These are phyloP conservation scores for Azemiops feae DNA, from an alignment of 2,113 vertebrate genomes.

Conservation along the genomic window DNA sequence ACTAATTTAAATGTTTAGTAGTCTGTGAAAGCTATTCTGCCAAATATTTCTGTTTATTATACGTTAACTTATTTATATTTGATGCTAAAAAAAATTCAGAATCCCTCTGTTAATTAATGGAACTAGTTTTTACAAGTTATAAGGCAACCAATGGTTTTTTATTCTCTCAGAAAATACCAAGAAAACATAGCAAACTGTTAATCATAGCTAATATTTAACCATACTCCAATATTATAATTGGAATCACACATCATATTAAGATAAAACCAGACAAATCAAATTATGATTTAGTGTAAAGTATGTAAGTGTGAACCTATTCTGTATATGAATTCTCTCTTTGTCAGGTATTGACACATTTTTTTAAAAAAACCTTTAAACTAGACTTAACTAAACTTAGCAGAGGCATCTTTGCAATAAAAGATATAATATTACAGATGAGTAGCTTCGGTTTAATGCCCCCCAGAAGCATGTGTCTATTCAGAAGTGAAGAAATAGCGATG, in stretches of 20 bases:
- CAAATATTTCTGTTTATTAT: not conserved
- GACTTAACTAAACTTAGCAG: not conserved
- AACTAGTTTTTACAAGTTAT: not conserved
- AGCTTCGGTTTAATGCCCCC: not conserved
- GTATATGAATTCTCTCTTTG: not conserved
- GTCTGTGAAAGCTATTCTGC: not conserved
- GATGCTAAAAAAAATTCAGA: not conserved
- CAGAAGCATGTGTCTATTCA: not conserved
- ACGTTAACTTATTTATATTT: not conserved
- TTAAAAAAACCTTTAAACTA: not conserved
- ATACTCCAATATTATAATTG: not conserved
- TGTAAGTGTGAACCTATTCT: not conserved
- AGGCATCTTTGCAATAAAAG: not conserved
- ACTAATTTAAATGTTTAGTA: not conserved
- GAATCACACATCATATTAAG: too few relatives aligned
- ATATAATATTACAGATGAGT: not conserved
- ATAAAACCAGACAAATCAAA: too few relatives aligned
- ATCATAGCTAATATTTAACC: not conserved
- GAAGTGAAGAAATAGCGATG: not conserved
- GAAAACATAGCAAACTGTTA: not conserved
- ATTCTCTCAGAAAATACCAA: not conserved
- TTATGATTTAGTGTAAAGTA: not conserved
- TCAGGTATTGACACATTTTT: not conserved
- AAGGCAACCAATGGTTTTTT: not conserved
- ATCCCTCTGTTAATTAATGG: not conserved